phyloP scores from a whole-genome alignment of 1,140 invertebrate species.

The Orussus abietinus region DNA sequence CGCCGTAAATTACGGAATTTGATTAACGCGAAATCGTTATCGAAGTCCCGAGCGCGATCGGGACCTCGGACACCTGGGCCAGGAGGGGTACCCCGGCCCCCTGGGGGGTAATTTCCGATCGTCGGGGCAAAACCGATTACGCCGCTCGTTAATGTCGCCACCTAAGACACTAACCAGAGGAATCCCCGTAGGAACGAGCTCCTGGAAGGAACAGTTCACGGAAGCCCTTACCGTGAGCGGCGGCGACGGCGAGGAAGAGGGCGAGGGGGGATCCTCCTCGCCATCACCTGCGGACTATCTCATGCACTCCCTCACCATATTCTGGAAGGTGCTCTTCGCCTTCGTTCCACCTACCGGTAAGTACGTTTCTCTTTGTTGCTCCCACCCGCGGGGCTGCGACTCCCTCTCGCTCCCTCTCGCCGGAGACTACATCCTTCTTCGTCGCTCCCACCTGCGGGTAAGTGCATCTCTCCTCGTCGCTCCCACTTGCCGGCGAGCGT shows the following conservation, averaged over 20 bases:
- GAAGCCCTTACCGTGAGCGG: constrained; percentile 93
- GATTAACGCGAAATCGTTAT: too few relatives aligned
- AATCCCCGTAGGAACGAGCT: constrained; percentile 75
- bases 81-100: too few relatives aligned
- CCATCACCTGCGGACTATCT: constrained; percentile 90
- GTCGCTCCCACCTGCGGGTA: too few relatives aligned
- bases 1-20: too few relatives aligned
- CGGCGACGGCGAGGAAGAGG: constrained; percentile 63
- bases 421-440: constrained; percentile 14
- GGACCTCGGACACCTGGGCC: too few relatives aligned
- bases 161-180: too few relatives aligned
- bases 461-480: too few relatives aligned
- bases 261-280: constrained; percentile 56
- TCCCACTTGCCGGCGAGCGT: too few relatives aligned
- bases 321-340: constrained; percentile 98
- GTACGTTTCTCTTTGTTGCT: constrained; percentile 15
- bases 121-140: too few relatives aligned
- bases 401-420: background rate
- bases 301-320: constrained; percentile 92
- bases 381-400: background rate
- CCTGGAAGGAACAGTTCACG: constrained; percentile 97
- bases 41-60: too few relatives aligned
- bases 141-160: too few relatives aligned
- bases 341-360: constrained; percentile 97
- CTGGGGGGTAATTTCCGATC: too few relatives aligned